Evolutionary conservation across 2,113 vertebrate species (phyloP).

Genomic region (Microtus montanus): DNA sequence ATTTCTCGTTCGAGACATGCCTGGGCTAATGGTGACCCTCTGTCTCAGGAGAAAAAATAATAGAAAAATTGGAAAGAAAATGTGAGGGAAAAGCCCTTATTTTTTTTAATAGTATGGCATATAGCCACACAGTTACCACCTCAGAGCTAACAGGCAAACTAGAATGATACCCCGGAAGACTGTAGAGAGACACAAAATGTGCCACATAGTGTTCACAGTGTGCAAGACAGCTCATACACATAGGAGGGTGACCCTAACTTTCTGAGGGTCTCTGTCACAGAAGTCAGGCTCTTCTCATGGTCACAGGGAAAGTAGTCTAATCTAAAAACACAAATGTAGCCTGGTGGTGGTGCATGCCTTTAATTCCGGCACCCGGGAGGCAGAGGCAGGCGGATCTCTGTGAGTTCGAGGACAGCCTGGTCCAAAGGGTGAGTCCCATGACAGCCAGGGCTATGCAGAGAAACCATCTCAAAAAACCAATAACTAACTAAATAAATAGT

Average conservation of each 20-base stretch:
- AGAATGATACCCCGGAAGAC: neutral
- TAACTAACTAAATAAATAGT: neutral
- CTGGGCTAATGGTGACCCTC: neutral
- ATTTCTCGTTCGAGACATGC: neutral
- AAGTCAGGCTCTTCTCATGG: fast-evolving
- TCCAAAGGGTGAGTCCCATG: neutral
- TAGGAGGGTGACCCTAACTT: neutral
- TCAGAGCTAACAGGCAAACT: neutral
- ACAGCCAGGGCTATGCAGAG: neutral
- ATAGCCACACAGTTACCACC: neutral
- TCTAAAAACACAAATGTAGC: neutral
- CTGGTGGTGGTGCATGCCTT: neutral
- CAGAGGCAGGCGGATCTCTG: neutral
- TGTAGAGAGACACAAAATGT: neutral
- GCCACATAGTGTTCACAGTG: neutral
- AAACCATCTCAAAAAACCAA: neutral
- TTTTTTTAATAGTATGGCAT: neutral
- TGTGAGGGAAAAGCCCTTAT: fast-evolving
- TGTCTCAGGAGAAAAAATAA: neutral
- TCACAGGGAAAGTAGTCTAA: neutral
- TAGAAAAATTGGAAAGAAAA: neutral
- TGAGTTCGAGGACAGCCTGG: neutral
- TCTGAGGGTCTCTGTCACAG: neutral
- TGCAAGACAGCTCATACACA: neutral
- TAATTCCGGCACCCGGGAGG: neutral